These are phyloP conservation scores for Forbesichthys agassizii DNA, from an alignment of 2,113 vertebrate species.

Conservation along the genomic window DNA sequence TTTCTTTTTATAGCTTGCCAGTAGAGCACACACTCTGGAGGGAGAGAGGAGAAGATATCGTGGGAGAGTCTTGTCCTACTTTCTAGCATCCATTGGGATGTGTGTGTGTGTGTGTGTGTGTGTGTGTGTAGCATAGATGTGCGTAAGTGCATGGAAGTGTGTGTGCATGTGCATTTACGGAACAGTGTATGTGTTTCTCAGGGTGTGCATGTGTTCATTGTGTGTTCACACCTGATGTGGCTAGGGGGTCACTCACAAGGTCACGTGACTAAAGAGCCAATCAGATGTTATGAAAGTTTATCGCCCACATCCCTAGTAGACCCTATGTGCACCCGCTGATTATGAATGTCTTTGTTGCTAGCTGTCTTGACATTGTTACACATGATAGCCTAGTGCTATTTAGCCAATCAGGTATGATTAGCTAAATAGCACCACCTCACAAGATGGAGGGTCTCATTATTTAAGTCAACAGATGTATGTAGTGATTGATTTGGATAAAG, in stretches of 20 bases:
- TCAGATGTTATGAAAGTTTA: not conserved
- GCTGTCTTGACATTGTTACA: too few relatives aligned
- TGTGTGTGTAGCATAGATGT: conserved; percentile 8
- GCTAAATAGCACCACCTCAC: too few relatives aligned
- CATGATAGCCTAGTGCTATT: too few relatives aligned
- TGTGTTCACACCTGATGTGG: not conserved
- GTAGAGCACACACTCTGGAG: conserved; percentile 62
- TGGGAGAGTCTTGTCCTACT: conserved; percentile 71
- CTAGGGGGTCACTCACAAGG: not conserved
- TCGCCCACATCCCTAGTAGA: not conserved
- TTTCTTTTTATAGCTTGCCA: conserved; percentile 77
- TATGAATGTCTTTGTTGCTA: too few relatives aligned
- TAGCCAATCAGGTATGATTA: too few relatives aligned
- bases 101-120: conserved; percentile 33
- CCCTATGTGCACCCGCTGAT: too few relatives aligned
- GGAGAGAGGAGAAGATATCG: conserved; percentile 42
- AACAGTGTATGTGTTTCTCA: not conserved
- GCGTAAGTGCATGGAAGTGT: not conserved
- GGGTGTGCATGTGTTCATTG: not conserved
- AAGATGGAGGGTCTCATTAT: too few relatives aligned
- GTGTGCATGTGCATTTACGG: not conserved
- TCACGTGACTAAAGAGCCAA: too few relatives aligned
- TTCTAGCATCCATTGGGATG: conserved; percentile 63
- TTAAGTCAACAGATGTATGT: too few relatives aligned
- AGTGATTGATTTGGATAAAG: too few relatives aligned